phyloP scores from a whole-genome alignment of 2,797 vertebrate genomes.

The Rousettus madagascariensis region DNA sequence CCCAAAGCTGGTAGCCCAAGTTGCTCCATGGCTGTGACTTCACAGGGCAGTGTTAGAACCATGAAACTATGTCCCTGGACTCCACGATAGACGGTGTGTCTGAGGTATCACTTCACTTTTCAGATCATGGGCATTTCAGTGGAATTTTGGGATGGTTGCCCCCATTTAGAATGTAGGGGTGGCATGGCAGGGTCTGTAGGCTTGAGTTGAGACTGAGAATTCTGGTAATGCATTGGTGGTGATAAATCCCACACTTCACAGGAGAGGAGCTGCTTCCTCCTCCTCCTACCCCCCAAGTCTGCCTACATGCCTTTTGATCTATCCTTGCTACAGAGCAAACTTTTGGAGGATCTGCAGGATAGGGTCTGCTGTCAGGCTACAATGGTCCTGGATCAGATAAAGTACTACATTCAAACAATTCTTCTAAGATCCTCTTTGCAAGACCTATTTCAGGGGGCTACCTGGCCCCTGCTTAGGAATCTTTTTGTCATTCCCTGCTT shows the following conservation, averaged over 20 bases:
- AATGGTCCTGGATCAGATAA: neutral
- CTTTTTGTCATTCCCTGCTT: neutral
- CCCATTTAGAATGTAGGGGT: neutral
- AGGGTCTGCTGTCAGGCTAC: neutral
- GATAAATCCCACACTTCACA: neutral
- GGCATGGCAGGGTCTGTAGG: neutral
- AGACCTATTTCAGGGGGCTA: neutral
- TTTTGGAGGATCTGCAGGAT: neutral
- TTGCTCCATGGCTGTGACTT: neutral
- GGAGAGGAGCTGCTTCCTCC: neutral
- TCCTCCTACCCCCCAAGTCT: neutral
- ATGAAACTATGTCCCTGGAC: neutral
- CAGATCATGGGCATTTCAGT: neutral
- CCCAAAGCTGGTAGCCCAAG: neutral
- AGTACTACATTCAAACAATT: neutral
- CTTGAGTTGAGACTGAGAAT: neutral
- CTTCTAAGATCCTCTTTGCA: neutral
- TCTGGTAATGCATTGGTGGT: neutral
- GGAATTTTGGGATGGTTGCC: neutral
- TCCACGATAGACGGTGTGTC: neutral
- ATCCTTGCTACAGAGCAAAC: neutral
- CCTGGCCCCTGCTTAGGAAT: neutral
- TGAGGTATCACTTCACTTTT: neutral
- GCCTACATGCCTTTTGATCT: neutral
- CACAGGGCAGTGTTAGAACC: neutral